phyloP scores from a whole-genome alignment of 2,113 vertebrate genomes.

The Pyxicephalus adspersus region DNA sequence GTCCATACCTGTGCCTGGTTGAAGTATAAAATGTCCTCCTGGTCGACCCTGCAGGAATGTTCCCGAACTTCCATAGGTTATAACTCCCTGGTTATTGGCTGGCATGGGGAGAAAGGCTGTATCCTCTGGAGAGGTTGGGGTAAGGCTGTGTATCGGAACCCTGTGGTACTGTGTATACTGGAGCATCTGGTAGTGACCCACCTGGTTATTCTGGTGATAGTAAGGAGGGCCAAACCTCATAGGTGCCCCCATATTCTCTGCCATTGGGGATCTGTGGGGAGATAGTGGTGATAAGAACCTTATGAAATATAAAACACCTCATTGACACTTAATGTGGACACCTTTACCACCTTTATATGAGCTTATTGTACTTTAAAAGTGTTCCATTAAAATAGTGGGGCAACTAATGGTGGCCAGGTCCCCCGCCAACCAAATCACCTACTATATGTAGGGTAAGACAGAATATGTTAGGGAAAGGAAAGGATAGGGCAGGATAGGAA shows the following conservation, averaged over 20 bases:
- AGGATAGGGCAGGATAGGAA: no score
- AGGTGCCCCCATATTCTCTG: constrained; percentile 62
- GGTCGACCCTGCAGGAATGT: constrained; percentile 69
- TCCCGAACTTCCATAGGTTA: constrained; percentile 68
- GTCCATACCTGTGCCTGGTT: constrained; percentile 63
- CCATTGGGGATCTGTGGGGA: constrained; percentile 18
- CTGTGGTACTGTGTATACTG: constrained; percentile 66
- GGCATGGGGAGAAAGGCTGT: constrained; percentile 70
- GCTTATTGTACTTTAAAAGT: no score
- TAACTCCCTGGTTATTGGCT: constrained; percentile 60
- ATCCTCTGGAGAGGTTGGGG: constrained; percentile 69
- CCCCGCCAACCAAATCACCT: no score
- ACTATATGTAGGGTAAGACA: no score
- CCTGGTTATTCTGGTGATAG: constrained; percentile 70
- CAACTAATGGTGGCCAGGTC: no score
- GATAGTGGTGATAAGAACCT: neutral
- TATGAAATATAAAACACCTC: no score
- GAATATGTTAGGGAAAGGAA: no score
- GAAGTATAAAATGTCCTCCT: constrained; percentile 68
- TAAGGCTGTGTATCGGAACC: constrained; percentile 72
- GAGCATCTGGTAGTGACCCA: constrained; percentile 58
- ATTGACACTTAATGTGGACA: no score
- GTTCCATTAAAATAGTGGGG: no score
- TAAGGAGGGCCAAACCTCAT: constrained; percentile 67
- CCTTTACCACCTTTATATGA: no score